Evolutionary conservation across 1,140 invertebrate species (phyloP).

Genomic region (Dinoponera quadriceps): DNA sequence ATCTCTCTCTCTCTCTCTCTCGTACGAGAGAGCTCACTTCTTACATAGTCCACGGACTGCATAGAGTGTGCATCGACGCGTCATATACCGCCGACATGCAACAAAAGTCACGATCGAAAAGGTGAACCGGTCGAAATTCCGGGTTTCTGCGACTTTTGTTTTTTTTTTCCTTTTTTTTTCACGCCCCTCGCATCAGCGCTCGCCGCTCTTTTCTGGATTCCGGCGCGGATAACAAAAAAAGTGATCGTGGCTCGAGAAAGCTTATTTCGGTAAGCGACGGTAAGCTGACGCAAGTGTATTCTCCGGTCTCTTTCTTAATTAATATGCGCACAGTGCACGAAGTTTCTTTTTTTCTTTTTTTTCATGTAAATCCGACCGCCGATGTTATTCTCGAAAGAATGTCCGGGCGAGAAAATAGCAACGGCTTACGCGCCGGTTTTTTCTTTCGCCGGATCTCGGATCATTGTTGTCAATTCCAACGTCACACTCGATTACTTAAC

Average conservation of each 20-base stretch:
- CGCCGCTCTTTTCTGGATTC: constrained; percentile 3
- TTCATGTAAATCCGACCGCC: neutral
- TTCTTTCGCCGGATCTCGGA: neutral
- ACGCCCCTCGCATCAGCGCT: neutral
- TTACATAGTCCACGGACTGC: constrained; percentile 37
- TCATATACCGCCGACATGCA: constrained; percentile 22
- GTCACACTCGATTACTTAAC: neutral
- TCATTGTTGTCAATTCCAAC: neutral
- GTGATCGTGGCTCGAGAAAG: constrained; percentile 5
- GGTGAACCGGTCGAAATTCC: constrained; percentile 69
- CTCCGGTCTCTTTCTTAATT: neutral
- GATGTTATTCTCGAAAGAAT: neutral
- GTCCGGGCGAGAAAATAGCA: neutral
- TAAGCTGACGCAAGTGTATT: constrained; percentile 30
- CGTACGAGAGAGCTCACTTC: constrained; percentile 26
- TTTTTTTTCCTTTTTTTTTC: neutral
- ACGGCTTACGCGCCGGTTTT: no score
- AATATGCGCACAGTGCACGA: neutral
- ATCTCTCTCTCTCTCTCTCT: constrained; percentile 56
- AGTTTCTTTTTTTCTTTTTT: neutral
- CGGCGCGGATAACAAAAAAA: neutral
- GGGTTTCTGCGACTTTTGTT: constrained; percentile 40
- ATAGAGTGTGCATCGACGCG: constrained; percentile 45
- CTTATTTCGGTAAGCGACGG: constrained; percentile 31
- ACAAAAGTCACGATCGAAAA: constrained; percentile 59